Evolutionary conservation across 1,140 invertebrate species (phyloP).

Genomic region (Drosophila arizonae): DNA sequence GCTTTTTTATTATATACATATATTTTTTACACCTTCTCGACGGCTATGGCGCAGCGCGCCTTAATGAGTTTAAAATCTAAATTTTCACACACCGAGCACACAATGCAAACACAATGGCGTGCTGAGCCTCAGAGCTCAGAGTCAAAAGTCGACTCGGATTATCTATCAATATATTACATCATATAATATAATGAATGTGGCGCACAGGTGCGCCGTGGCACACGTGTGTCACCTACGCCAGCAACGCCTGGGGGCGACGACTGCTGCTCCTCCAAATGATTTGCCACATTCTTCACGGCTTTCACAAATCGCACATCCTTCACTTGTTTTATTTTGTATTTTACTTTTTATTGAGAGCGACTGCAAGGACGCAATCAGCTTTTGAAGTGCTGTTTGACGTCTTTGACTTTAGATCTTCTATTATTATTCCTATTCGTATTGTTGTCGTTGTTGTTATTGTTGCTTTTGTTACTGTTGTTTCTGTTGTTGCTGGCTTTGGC

Average conservation of each 20-base stretch:
- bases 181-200: slow-evolving; percentile 32
- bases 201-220: slow-evolving; percentile 3
- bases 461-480: too few relatives aligned
- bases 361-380: slow-evolving; percentile 66
- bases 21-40: slow-evolving; percentile 6
- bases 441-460: neutral
- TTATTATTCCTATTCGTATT: slow-evolving; percentile 15
- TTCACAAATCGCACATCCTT: slow-evolving; percentile 58
- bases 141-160: slow-evolving; percentile 52
- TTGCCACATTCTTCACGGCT: slow-evolving; percentile 52
- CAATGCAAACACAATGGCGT: slow-evolving; percentile 19
- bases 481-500: slow-evolving; percentile 20
- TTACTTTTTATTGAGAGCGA: slow-evolving; percentile 19
- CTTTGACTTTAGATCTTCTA: slow-evolving; percentile 62
- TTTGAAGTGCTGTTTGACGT: slow-evolving; percentile 66
- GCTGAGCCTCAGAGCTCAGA: slow-evolving; percentile 6
- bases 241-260: slow-evolving; percentile 5
- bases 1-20: neutral
- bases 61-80: slow-evolving; percentile 46
- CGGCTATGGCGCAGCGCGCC: neutral
- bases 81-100: neutral
- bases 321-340: slow-evolving; percentile 32
- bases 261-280: slow-evolving; percentile 28
- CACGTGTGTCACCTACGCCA: slow-evolving; percentile 14
- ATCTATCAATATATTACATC: slow-evolving; percentile 68